Evolutionary conservation across 2,113 vertebrate species (phyloP).

Genomic region (Anolis carolinensis): DNA sequence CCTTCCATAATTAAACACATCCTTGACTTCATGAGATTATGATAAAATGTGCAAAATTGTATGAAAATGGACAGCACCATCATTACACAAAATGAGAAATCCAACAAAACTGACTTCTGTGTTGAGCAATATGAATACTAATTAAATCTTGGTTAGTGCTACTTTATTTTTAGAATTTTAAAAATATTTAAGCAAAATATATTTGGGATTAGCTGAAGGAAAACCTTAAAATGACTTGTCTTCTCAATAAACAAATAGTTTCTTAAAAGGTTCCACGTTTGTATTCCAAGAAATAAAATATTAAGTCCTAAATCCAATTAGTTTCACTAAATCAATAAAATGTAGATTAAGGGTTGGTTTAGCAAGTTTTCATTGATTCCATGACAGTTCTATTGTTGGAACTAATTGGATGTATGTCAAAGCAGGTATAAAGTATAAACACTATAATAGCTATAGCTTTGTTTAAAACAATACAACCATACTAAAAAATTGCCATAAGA

Average conservation of each 20-base stretch:
- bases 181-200: neutral
- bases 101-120: neutral
- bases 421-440: neutral
- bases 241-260: neutral
- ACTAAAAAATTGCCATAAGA: too few relatives aligned
- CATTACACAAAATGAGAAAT: too few relatives aligned
- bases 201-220: neutral
- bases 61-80: neutral
- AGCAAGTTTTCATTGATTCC: too few relatives aligned
- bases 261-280: neutral
- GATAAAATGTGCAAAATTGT: neutral
- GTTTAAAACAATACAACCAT: neutral
- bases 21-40: neutral
- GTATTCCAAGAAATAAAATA: neutral
- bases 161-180: neutral
- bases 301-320: too few relatives aligned
- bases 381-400: too few relatives aligned
- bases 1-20: neutral
- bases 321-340: too few relatives aligned
- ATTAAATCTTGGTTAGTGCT: neutral
- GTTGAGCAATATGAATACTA: neutral
- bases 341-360: too few relatives aligned
- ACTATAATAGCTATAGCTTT: neutral
- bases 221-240: neutral
- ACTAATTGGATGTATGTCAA: neutral